Conservation (phyloP, 2,888 invertebrate species). For the Catocala sponsa region DNA sequence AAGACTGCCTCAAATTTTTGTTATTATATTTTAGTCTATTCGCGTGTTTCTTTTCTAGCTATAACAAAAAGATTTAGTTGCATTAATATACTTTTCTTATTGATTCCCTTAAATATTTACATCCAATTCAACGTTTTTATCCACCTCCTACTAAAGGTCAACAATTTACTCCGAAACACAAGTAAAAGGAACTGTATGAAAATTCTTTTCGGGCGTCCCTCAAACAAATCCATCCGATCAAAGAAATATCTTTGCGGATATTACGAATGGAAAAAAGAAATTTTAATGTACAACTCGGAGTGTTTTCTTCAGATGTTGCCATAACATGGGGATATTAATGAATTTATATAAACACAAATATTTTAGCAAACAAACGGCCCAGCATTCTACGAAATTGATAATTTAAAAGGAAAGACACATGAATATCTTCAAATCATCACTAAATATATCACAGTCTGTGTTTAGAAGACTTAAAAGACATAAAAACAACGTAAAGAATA, state of each 20-base stretch:
- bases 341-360: slow-evolving; percentile 4
- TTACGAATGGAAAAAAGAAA: slow-evolving; percentile 42
- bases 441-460: too few relatives aligned
- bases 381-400: too few relatives aligned
- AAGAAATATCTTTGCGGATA: slow-evolving; percentile 37
- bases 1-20: too few relatives aligned
- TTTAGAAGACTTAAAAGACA: too few relatives aligned
- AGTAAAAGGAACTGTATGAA: slow-evolving; percentile 43
- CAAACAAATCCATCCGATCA: slow-evolving; percentile 37
- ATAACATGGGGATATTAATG: slow-evolving; percentile 25
- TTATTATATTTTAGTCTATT: too few relatives aligned
- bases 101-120: not conserved
- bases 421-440: too few relatives aligned
- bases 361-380: not conserved
- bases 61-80: too few relatives aligned
- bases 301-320: slow-evolving; percentile 34
- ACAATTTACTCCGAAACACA: slow-evolving; percentile 30
- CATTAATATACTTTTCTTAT: too few relatives aligned
- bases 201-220: slow-evolving; percentile 34
- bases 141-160: slow-evolving; percentile 15
- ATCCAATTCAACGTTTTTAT: slow-evolving; percentile 7
- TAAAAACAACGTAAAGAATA: too few relatives aligned
- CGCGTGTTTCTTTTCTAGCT: too few relatives aligned
- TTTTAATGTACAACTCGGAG: slow-evolving; percentile 33
- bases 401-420: too few relatives aligned